phyloP scores from a whole-genome alignment of 2,113 vertebrate species.

The Brachyhypopomus occidentalis region DNA sequence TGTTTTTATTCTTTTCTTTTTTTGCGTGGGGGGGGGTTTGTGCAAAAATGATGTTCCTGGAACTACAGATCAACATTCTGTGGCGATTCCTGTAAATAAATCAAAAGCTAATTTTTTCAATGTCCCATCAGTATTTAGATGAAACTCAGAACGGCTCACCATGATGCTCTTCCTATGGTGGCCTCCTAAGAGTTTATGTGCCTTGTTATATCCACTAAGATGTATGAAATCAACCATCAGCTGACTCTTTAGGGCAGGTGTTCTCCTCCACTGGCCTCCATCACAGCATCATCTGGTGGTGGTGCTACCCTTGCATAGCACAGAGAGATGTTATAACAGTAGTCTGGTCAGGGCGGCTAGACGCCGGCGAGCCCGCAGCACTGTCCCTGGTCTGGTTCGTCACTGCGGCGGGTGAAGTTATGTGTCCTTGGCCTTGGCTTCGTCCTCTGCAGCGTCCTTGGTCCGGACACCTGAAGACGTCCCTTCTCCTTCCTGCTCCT shows the following conservation, averaged over 20 bases:
- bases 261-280: neutral
- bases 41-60: slow-evolving; percentile 57
- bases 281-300: slow-evolving; percentile 10
- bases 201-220: neutral
- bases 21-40: slow-evolving; percentile 32
- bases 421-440: slow-evolving; percentile 60
- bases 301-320: slow-evolving; percentile 62
- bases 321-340: slow-evolving; percentile 56
- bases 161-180: neutral
- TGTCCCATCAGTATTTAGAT: slow-evolving; percentile 5
- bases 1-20: slow-evolving; percentile 39
- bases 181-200: neutral
- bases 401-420: slow-evolving; percentile 32
- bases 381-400: slow-evolving; percentile 22
- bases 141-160: neutral
- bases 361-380: slow-evolving; percentile 9
- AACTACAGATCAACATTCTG: slow-evolving; percentile 55
- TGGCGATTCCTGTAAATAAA: slow-evolving; percentile 36
- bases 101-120: slow-evolving; percentile 24
- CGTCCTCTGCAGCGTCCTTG: slow-evolving; percentile 63
- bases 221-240: slow-evolving; percentile 1
- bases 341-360: slow-evolving; percentile 53
- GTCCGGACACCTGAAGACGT: slow-evolving; percentile 65
- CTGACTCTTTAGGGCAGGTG: slow-evolving; percentile 1
- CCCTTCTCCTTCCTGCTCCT: slow-evolving; percentile 69